Base-by-base conservation (phyloP, 2,113 vertebrate species). In the Chiloscyllium plagiosum region DNA sequence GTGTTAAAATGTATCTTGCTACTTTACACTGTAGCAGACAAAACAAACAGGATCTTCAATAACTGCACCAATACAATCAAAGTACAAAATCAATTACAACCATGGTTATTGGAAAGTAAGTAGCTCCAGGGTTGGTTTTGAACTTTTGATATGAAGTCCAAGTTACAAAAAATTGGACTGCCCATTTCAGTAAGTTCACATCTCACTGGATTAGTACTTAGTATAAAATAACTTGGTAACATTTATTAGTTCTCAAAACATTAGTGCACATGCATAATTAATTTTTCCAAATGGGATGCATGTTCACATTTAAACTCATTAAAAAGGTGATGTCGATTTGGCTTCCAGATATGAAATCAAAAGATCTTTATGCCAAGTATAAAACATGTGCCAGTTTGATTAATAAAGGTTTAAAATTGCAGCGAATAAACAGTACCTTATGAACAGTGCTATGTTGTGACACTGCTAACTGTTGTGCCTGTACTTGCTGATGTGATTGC, bases 381-480 rank as follows among this genome's bases (percentile, higher is more conserved):
- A 50, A 15, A 76, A 72, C 2, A 33, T 95, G 4, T 15, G 76
- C 4, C 19, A 8, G 87, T 50, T 22, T 37, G 69, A 95, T 95
- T 95, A 80, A 50, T 68, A 13, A 80, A 95, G 69, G 47, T 26
- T 52, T 90, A 90, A 26, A 61, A 26, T 3, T 29, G 12, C 50
- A 61, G 22, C 22, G 47, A 52, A 95, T 33, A 95, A 83, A 52
- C 8, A 95, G 94, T 95, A 98, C 98, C 98, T 98, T 98, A 96
- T 97, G 96, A 95, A 98, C 96, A 66, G 95, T 97, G 97, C 98
- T 97, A 96, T 97, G 97, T 85, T 97, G 96, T 96, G 26, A 95
- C 0, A 98, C 96, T 50, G 98, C 95, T 1, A 97, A 66, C 96
- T 97, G 96, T 4, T 98, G 0, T 96, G 96, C 47, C 94, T 98